These are phyloP conservation scores for Kryptopterus vitreolus DNA, from an alignment of 2,797 vertebrate species.

Conservation along the genomic window DNA sequence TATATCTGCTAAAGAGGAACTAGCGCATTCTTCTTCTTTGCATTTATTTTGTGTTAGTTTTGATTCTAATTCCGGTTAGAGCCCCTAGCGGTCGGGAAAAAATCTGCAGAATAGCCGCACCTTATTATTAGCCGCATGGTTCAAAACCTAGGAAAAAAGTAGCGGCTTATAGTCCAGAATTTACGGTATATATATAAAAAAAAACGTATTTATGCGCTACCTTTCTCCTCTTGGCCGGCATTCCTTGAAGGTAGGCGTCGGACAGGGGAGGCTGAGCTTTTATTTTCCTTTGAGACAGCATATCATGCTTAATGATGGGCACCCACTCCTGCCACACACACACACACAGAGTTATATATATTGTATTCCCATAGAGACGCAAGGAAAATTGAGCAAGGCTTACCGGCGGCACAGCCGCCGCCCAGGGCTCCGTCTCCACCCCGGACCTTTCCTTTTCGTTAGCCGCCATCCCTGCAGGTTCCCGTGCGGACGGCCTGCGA, in stretches of 20 bases:
- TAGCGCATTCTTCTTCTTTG: no score
- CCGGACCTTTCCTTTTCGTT: slow-evolving; percentile 69
- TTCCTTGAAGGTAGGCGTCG: slow-evolving; percentile 89
- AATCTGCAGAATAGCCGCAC: no score
- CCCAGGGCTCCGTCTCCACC: slow-evolving; percentile 82
- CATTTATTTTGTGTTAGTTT: no score
- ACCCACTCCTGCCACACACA: slow-evolving; percentile 83
- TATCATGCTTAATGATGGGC: slow-evolving; percentile 88
- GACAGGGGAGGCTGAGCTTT: slow-evolving; percentile 89
- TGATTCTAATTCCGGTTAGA: no score
- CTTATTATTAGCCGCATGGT: no score
- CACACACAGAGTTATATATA: slow-evolving; percentile 6
- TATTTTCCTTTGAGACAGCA: slow-evolving; percentile 88
- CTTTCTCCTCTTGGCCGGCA: slow-evolving; percentile 93
- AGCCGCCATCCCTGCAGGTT: slow-evolving; percentile 64
- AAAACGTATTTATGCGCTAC: slow-evolving; percentile 59
- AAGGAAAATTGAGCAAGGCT: slow-evolving; percentile 48
- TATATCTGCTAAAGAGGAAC: no score
- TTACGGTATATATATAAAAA: no score
- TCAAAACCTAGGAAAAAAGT: no score
- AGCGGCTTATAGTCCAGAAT: no score
- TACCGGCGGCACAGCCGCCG: slow-evolving; percentile 85
- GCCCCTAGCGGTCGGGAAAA: no score
- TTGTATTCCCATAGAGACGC: not conserved
- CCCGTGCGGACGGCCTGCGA: slow-evolving; percentile 63